phyloP scores from a whole-genome alignment of 2,113 vertebrate species.

The Gavialis gangeticus region DNA sequence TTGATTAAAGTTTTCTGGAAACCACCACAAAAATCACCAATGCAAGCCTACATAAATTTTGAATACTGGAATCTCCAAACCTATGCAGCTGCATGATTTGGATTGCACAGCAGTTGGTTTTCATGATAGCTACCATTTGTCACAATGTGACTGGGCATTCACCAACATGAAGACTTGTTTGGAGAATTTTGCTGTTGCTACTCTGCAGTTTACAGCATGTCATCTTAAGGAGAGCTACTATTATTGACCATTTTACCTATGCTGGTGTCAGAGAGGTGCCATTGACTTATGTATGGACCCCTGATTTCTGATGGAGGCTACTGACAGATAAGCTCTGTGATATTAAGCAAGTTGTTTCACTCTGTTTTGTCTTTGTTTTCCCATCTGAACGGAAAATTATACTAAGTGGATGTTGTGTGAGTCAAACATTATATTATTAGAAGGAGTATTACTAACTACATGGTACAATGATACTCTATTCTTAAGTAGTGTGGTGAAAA shows the following conservation, averaged over 20 bases:
- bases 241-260: not conserved
- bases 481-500: not conserved
- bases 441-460: not conserved
- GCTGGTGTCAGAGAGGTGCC: not conserved
- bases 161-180: not conserved
- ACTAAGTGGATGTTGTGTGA: not conserved
- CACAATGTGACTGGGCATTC: not conserved
- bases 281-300: not conserved
- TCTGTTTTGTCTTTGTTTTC: not conserved
- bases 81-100: not conserved
- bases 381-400: fast-evolving
- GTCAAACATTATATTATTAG: not conserved
- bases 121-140: not conserved
- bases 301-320: not conserved
- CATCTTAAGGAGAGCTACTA: not conserved
- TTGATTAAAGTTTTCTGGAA: not conserved
- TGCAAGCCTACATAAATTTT: not conserved
- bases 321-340: not conserved
- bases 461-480: not conserved
- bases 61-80: not conserved
- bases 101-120: not conserved
- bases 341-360: not conserved
- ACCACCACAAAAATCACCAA: not conserved
- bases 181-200: not conserved
- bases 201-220: not conserved